Evolutionary conservation across 2,888 invertebrate species (phyloP).

Genomic region (Nemurella pictetii): DNA sequence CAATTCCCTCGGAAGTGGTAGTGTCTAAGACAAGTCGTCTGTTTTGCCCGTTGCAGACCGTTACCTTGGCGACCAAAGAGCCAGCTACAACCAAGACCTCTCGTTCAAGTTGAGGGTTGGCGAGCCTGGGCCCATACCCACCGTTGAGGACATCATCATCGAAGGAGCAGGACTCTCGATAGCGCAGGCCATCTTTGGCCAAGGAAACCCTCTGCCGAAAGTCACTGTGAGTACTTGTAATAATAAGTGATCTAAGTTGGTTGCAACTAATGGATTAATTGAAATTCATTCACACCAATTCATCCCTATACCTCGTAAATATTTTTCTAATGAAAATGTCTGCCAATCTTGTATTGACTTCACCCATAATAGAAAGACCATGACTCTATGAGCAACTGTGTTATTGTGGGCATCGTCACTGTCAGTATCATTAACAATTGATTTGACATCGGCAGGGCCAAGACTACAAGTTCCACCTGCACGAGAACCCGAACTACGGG

Average conservation of each 20-base stretch:
- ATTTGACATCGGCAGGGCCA: slow-evolving; percentile 58
- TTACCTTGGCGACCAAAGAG: slow-evolving; percentile 87
- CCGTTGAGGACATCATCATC: slow-evolving; percentile 84
- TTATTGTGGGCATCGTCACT: too few species aligned
- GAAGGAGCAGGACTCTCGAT: slow-evolving; percentile 84
- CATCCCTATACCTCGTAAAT: too few species aligned
- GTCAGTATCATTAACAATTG: not conserved
- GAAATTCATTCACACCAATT: too few species aligned
- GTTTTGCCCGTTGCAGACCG: slow-evolving; percentile 57
- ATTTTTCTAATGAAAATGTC: too few species aligned
- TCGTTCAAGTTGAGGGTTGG: slow-evolving; percentile 87
- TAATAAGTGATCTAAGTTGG: too few species aligned
- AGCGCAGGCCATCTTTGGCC: slow-evolving; percentile 89
- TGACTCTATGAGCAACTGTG: too few species aligned
- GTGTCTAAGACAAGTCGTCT: not conserved
- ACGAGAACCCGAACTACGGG: slow-evolving; percentile 88
- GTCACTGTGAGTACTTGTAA: slow-evolving; percentile 29
- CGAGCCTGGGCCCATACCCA: slow-evolving; percentile 77
- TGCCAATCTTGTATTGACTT: too few species aligned
- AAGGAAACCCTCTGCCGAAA: slow-evolving; percentile 80
- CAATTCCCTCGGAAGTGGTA: too few species aligned
- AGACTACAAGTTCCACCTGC: slow-evolving; percentile 81
- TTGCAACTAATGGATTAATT: too few species aligned
- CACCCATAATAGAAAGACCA: too few species aligned
- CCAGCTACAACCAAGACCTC: slow-evolving; percentile 92